These are phyloP conservation scores for Emys orbicularis DNA, from an alignment of 2,797 vertebrate genomes.

Conservation along the genomic window DNA sequence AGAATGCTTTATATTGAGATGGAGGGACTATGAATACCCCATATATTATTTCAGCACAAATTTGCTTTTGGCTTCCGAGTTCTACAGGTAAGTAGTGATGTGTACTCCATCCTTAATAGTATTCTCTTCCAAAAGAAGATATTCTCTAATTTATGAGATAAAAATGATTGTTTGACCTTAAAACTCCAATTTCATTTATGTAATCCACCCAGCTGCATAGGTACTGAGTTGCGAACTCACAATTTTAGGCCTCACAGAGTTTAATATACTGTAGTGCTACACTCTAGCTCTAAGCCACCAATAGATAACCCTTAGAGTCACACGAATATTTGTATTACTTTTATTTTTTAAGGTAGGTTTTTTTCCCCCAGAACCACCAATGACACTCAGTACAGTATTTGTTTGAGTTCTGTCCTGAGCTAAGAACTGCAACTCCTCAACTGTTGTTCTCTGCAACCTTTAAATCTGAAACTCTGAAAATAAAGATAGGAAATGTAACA, in stretches of 20 bases:
- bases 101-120: neutral
- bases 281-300: fast-evolving
- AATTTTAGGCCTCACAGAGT: slow-evolving; percentile 7
- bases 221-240: neutral
- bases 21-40: fast-evolving
- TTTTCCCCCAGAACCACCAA: neutral
- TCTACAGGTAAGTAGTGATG: neutral
- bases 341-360: fast-evolving
- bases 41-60: neutral
- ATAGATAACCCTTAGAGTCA: fast-evolving
- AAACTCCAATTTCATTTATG: neutral
- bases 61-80: neutral
- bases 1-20: neutral
- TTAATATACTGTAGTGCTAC: neutral
- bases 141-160: neutral
- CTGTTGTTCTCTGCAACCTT: neutral
- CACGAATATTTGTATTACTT: fast-evolving
- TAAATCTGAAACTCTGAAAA: neutral
- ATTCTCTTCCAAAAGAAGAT: neutral
- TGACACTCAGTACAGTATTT: fast-evolving
- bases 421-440: fast-evolving
- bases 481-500: neutral
- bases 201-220: neutral
- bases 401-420: fast-evolving
- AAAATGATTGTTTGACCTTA: slow-evolving; percentile 3